phyloP scores from a whole-genome alignment of 2,113 vertebrate genomes.

The Rhinoderma darwinii region DNA sequence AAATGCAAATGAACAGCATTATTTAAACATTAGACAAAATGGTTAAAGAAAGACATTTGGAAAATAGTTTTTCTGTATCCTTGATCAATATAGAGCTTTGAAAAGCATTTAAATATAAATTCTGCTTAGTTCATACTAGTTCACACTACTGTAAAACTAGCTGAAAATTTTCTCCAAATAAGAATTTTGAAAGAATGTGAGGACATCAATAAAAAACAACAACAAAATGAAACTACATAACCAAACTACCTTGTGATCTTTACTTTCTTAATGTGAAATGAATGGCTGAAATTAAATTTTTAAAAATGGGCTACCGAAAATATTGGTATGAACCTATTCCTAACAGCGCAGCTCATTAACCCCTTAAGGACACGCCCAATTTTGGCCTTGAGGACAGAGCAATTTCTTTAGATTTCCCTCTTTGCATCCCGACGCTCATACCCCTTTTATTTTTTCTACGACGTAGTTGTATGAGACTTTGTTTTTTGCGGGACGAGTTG shows the following conservation, averaged over 20 bases:
- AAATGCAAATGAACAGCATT: background rate
- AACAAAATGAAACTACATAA: background rate
- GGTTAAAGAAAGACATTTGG: background rate
- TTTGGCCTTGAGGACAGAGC: no score
- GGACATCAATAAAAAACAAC: background rate
- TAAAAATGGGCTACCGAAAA: background rate
- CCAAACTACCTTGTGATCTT: background rate
- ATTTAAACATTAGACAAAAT: background rate
- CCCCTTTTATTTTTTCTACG: no score
- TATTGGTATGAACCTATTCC: no score
- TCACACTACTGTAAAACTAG: background rate
- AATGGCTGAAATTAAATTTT: background rate
- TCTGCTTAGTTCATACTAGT: background rate
- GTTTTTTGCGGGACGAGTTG: no score
- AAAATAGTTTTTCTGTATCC: background rate
- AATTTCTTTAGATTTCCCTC: no score
- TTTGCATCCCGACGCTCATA: no score
- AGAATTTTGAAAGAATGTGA: background rate
- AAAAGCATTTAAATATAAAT: constrained; percentile 19
- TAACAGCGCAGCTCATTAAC: no score
- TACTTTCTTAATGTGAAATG: background rate
- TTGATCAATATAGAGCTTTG: background rate
- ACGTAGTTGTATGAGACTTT: no score
- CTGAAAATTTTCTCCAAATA: background rate
- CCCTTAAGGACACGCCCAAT: no score